Percentiles rank a stretch among this genome's conserved stretches.
phyloP scores from a whole-genome alignment of 2,113 vertebrate species.

The Pantherophis guttatus region DNA sequence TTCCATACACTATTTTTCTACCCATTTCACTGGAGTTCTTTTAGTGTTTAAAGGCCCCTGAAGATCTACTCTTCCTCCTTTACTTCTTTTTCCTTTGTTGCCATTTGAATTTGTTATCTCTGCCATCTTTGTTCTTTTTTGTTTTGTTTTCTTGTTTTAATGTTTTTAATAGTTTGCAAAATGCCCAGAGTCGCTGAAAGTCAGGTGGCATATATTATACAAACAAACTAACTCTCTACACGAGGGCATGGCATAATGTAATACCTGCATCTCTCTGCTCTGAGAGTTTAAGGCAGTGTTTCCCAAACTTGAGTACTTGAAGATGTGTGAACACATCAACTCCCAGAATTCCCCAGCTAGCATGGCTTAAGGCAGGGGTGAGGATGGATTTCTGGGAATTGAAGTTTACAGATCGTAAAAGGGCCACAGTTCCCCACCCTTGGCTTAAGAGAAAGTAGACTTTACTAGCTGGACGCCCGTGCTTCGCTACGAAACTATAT shows the following conservation, averaged over 20 bases:
- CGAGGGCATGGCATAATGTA: background rate
- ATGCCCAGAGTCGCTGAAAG: background rate
- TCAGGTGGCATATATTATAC: background rate
- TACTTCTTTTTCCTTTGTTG: background rate
- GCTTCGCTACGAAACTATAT: too few species aligned
- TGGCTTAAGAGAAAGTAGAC: background rate
- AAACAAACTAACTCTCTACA: background rate
- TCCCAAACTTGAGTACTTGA: too few species aligned
- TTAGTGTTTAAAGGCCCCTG: background rate
- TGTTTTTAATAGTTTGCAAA: background rate
- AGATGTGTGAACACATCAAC: too few species aligned
- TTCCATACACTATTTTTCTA: background rate
- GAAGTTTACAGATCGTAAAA: too few species aligned
- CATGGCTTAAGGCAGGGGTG: too few species aligned
- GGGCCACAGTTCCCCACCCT: too few species aligned
- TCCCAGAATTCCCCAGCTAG: too few species aligned
- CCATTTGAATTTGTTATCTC: too few species aligned
- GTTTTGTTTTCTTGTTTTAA: background rate
- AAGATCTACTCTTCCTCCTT: background rate
- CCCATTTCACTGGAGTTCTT: background rate
- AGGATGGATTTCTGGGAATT: too few species aligned
- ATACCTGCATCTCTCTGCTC: background rate
- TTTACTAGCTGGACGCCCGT: background rate
- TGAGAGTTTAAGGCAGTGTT: background rate
- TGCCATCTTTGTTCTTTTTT: background rate